These are phyloP conservation scores for Sminthurinus signatus DNA, from an alignment of 1,140 invertebrate genomes.

Conservation along the genomic window DNA sequence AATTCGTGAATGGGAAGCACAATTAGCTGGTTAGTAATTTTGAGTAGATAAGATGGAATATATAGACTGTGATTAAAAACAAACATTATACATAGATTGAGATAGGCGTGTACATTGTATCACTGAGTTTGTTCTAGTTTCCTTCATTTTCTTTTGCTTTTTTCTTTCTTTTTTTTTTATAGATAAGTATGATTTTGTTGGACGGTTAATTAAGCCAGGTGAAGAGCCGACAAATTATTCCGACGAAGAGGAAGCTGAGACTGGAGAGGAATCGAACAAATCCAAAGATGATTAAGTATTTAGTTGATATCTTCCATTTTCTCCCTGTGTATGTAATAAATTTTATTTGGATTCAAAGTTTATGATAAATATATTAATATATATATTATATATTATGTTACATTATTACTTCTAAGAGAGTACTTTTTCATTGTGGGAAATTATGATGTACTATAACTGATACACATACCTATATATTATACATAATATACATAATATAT, in stretches of 20 bases:
- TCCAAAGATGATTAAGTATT: conserved; percentile 11
- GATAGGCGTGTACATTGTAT: too few species aligned
- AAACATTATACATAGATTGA: too few species aligned
- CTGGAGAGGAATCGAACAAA: conserved; percentile 11
- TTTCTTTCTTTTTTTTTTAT: conserved; percentile 39
- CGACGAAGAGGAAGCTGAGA: conserved; percentile 71
- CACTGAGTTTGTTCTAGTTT: too few species aligned
- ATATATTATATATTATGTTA: too few species aligned
- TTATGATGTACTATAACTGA: background rate
- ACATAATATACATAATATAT: too few species aligned
- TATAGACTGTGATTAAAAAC: too few species aligned
- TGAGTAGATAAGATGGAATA: background rate
- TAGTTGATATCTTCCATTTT: conserved; percentile 2
- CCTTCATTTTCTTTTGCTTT: too few species aligned
- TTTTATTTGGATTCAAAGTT: too few species aligned
- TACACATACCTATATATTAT: too few species aligned
- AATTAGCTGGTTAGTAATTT: conserved; percentile 71
- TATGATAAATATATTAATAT: background rate
- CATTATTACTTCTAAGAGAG: background rate
- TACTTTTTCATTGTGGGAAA: conserved; percentile 10
- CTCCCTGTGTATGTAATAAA: background rate
- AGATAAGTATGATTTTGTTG: conserved; percentile 94
- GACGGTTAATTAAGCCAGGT: conserved; percentile 81
- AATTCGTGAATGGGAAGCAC: conserved; percentile 91
- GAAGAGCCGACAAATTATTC: conserved; percentile 87